Percentiles rank a stretch among this genome's conserved stretches.
These are phyloP conservation scores for Sprattus sprattus DNA, from an alignment of 2,113 vertebrate species.

Conservation along the genomic window DNA sequence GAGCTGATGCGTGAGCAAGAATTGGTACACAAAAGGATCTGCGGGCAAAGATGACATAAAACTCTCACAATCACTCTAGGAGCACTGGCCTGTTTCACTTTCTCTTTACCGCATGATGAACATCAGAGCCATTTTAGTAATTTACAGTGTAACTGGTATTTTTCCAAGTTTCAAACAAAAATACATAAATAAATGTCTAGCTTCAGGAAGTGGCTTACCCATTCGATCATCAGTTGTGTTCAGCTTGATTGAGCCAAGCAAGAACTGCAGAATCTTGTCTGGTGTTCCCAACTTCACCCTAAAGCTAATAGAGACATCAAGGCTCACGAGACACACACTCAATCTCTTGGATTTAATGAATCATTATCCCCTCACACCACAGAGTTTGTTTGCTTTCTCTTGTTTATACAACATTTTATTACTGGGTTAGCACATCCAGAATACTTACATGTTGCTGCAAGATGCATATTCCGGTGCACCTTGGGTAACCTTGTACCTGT, in stretches of 20 bases:
- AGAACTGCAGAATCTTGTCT: slow-evolving; percentile 91
- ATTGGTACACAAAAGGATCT: slow-evolving; percentile 86
- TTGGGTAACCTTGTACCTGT: neutral
- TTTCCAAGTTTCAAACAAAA: neutral
- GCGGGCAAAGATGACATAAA: slow-evolving; percentile 42
- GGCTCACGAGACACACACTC: neutral
- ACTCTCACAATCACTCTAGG: too few species aligned
- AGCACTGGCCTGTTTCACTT: too few species aligned
- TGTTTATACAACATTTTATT: too few species aligned
- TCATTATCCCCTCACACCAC: too few species aligned
- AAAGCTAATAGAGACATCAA: slow-evolving; percentile 71
- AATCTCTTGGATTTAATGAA: too few species aligned
- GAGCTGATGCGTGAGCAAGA: slow-evolving; percentile 86
- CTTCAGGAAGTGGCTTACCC: neutral
- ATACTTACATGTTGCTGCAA: neutral
- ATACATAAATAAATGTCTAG: slow-evolving; percentile 40
- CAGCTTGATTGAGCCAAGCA: slow-evolving; percentile 85
- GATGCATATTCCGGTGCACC: neutral
- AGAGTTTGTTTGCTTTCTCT: too few species aligned
- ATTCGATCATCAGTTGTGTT: slow-evolving; percentile 79
- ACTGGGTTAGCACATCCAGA: neutral
- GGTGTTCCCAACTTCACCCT: slow-evolving; percentile 90
- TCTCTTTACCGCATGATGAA: too few species aligned
- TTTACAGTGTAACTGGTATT: neutral
- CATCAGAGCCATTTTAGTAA: neutral